phyloP scores from a whole-genome alignment of 1,140 invertebrate species.

The Physella acuta region DNA sequence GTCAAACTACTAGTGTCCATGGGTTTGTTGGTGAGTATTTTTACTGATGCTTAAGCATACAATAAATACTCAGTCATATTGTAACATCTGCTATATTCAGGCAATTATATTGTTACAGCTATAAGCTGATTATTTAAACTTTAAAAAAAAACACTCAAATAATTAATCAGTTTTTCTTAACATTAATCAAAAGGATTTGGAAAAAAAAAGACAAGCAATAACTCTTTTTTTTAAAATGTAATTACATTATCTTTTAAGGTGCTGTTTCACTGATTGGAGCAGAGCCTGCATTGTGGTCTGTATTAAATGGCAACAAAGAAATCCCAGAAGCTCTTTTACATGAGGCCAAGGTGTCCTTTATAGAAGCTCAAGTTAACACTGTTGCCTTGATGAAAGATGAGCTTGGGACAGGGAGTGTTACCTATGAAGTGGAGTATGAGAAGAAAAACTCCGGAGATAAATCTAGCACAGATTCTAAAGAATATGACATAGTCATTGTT shows the following conservation, averaged over 20 bases:
- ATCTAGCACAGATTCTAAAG: constrained; percentile 21
- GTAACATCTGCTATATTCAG: too few species aligned
- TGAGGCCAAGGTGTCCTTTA: constrained; percentile 57
- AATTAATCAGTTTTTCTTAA: too few species aligned
- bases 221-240: too few species aligned
- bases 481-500: constrained; percentile 68
- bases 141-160: too few species aligned
- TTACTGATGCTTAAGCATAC: too few species aligned
- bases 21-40: constrained; percentile 66
- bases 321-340: constrained; percentile 62
- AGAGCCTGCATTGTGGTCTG: constrained; percentile 64
- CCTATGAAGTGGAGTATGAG: constrained; percentile 40
- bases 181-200: too few species aligned
- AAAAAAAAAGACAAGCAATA: too few species aligned
- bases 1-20: constrained; percentile 66
- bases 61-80: too few species aligned
- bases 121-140: too few species aligned
- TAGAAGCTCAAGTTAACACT: constrained; percentile 53
- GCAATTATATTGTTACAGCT: too few species aligned
- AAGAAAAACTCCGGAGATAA: constrained; percentile 18
- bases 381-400: constrained; percentile 44
- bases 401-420: constrained; percentile 24
- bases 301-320: constrained; percentile 68
- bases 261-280: constrained; percentile 66
- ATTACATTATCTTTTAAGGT: constrained; percentile 27